Evolutionary conservation across 2,797 vertebrate species (phyloP).

Genomic region (Typhlichthys eigenmanni): DNA sequence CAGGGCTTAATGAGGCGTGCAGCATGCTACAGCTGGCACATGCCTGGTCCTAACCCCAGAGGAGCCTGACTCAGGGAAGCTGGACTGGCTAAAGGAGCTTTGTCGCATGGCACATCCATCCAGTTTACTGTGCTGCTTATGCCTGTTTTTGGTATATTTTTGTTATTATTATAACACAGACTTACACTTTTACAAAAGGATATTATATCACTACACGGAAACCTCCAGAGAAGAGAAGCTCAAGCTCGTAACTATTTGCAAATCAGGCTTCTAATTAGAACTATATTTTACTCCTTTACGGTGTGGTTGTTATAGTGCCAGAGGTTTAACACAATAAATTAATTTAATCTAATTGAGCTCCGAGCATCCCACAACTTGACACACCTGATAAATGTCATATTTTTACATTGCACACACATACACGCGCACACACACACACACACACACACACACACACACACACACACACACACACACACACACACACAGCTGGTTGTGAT

Average conservation of each 20-base stretch:
- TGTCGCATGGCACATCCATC: neutral
- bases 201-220: no score
- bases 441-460: conserved; percentile 14
- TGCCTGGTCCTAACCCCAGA: conserved; percentile 14
- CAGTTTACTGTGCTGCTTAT: neutral
- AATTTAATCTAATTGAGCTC: neutral
- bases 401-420: conserved; percentile 12
- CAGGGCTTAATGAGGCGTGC: conserved; percentile 43
- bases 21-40: conserved; percentile 42
- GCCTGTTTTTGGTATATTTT: no score
- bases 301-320: neutral
- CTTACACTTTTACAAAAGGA: no score
- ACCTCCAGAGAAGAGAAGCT: no score
- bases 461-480: conserved; percentile 4
- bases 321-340: conserved; percentile 1
- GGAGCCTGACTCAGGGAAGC: conserved; percentile 30
- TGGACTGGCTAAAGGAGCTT: conserved; percentile 13
- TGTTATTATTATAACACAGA: no score
- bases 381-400: conserved; percentile 20
- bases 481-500: conserved; percentile 33
- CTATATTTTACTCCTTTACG: no score
- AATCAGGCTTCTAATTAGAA: neutral
- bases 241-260: neutral
- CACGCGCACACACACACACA: conserved; percentile 3
- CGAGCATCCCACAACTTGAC: neutral